Evolutionary conservation across 92 coral and sea anemone genomes (phyloP), one percentile per base, ranked within the genome.

Genomic region (Diadumene lineata): DNA sequence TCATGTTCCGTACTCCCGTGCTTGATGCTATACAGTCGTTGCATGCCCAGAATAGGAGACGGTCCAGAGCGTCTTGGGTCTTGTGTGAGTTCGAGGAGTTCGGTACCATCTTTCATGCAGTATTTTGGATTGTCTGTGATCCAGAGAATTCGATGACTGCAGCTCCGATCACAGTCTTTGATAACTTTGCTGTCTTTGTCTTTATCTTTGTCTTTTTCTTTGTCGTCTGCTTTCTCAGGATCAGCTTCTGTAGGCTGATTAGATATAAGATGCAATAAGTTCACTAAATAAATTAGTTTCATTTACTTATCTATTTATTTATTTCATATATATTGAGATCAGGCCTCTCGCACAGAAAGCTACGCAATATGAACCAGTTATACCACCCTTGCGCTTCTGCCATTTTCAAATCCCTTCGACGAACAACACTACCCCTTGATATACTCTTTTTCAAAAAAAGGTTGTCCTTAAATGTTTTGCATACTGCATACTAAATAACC

Each of bases 1-100:
- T 62, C 68, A 43, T 62, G 68, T 43, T 62, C 68, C 13, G 68
- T 62, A 28, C 68, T 62, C 6, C 68, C 68, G 26, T 62, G 43
- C 3, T 28, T 28, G 43, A 62, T 28, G 19, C 7, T 62, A 26
- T 43, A 62, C 1, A 62, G 38, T 11, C 68, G 68, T 10, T 38
- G 68, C 68, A 62, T 28, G 4, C 31, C 64, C 7, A 62, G 31
- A 21, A 28, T 30, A 1, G 68, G 38, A 13, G 29, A 27, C 4
- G 29, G 68, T 19, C 43, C 68, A 3, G 21, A 25, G 0, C 26
- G 22, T 7, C 13, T 58, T 58, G 27, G 22, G 11, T 58, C 64
- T 1, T 58, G 64, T 1, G 64, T 10, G 27, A 62, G 68, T 21
- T 62, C 68, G 19, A 62, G 34, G 6, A 62, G 38, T 21, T 62